Evolutionary conservation across 2,113 vertebrate genomes (phyloP), one percentile per base, ranked within the genome.

Genomic region (Potamarius usumacintae): DNA sequence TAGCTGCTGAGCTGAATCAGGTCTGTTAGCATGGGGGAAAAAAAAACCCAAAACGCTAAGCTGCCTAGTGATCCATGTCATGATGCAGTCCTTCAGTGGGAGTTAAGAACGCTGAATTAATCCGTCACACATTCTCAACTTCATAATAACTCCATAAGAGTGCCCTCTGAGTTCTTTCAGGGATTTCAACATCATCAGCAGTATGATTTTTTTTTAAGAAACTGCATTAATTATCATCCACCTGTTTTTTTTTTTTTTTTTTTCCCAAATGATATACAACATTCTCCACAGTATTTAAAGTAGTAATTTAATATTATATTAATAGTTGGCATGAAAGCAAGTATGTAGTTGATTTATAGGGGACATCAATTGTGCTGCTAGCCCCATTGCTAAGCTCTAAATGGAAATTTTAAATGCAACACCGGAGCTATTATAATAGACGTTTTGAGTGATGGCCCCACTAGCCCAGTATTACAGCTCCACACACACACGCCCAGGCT

Each of bases 361-460:
- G 58, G 18, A 50, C 34, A 63, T 63, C 79, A 60, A 60, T 81
- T 81, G 79, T 10, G 11, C 78, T 42, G 80, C 9, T 82, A n/a
- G 67, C 53, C 10, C 52, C 83, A 57, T 34, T 55, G 65, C 63
- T 84, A 42, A 58, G 67, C 55, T 76, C 27, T 85, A 62, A 85
- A 76, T 62, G 71, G 69, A 34, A 57, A 42, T 50, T 85, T 85
- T 50, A 76, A 85, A 85, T 60, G 71, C 27, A 74, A 55, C 55
- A 74, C 55, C 25, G 42, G 17, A 62, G 69, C 71, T 74, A 85
- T 85, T 85, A 74, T 85, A 55, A 74, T 62, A 22, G 69, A 85
- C 53, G 18, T 74, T 76, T 85, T 85, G 84, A 85, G 34, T 76
- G 84, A 85, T 76, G 84, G 71, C 84, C 55, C 22, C 22, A 1